phyloP scores from a whole-genome alignment of 2,888 invertebrate species.

The Celastrina argiolus region DNA sequence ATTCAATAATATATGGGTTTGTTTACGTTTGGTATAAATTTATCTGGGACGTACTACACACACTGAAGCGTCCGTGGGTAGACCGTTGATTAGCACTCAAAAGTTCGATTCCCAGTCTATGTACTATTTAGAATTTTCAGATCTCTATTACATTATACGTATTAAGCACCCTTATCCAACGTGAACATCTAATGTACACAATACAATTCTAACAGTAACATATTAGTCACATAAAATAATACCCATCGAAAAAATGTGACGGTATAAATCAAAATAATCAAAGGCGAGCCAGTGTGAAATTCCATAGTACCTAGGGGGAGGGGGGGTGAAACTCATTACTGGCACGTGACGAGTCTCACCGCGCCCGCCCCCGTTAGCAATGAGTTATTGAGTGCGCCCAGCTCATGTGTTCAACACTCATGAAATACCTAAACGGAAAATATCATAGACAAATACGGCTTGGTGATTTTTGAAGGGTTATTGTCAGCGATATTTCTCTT shows the following conservation, averaged over 20 bases:
- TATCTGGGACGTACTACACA: too few relatives aligned
- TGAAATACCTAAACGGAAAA: conserved; percentile 21
- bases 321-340: conserved; percentile 70
- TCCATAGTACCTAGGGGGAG: conserved; percentile 57
- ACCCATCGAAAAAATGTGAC: conserved; percentile 46
- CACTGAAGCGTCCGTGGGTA: too few relatives aligned
- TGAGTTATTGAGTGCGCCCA: conserved; percentile 74
- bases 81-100: too few relatives aligned
- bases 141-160: too few relatives aligned
- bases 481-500: not conserved
- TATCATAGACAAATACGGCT: not conserved
- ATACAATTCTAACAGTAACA: not conserved
- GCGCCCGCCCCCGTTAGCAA: conserved; percentile 58
- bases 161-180: too few relatives aligned
- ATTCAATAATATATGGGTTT: too few relatives aligned
- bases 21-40: too few relatives aligned
- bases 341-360: conserved; percentile 68
- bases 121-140: too few relatives aligned
- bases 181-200: not conserved
- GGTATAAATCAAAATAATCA: conserved; percentile 67
- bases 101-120: too few relatives aligned
- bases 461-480: not conserved
- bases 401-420: conserved; percentile 54
- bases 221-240: conserved; percentile 22
- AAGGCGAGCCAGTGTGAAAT: conserved; percentile 63